A percentile compares a stretch with the other conserved stretches of the same genome.
phyloP scores from a whole-genome alignment of 2,113 vertebrate species.

The Eurypyga helias region DNA sequence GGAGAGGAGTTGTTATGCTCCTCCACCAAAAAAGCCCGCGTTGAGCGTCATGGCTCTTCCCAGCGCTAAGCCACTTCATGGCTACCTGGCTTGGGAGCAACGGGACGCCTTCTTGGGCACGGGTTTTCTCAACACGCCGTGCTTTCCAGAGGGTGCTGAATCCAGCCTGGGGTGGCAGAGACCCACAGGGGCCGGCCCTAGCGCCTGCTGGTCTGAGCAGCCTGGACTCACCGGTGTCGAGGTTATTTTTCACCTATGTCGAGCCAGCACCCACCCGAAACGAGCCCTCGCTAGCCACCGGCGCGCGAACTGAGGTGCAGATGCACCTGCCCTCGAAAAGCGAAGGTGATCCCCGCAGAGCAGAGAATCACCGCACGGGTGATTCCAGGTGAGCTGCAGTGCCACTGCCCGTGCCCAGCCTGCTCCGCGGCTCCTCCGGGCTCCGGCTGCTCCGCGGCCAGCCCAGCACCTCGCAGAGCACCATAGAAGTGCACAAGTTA shows the following conservation, averaged over 20 bases:
- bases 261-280: not conserved
- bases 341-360: not conserved
- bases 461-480: not conserved
- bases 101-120: accelerated
- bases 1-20: not conserved
- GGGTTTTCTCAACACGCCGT: accelerated
- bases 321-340: not conserved
- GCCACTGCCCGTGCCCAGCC: conserved; percentile 17
- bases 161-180: not conserved
- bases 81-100: not conserved
- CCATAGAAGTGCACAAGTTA: not conserved
- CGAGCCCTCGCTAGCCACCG: not conserved
- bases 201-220: not conserved
- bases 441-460: not conserved
- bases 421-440: not conserved
- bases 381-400: not conserved
- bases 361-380: accelerated
- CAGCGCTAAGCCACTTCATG: not conserved
- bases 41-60: not conserved
- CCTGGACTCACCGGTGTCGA: not conserved
- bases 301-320: not conserved
- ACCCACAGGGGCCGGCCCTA: not conserved
- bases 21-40: not conserved
- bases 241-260: not conserved
- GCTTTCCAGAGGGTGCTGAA: not conserved